phyloP scores from a whole-genome alignment of 2,888 invertebrate species.

The Leptinotarsa peninsularis region DNA sequence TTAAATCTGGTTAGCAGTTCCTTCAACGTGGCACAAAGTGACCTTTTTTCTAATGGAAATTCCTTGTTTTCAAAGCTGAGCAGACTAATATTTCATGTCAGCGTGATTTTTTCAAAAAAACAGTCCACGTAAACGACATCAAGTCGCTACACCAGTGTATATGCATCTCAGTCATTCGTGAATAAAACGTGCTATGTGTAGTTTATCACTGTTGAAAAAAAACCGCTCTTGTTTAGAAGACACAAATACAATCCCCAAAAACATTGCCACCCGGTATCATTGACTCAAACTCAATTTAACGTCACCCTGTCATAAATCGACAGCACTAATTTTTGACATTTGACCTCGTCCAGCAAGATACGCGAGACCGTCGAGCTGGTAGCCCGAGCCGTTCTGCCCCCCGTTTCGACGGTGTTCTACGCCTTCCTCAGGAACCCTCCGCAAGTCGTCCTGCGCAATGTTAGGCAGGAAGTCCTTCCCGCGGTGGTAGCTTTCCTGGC shows the following conservation, averaged over 20 bases:
- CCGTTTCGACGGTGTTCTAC: slow-evolving; percentile 62
- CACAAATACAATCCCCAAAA: no score
- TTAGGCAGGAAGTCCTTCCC: slow-evolving; percentile 61
- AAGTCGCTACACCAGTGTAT: no score
- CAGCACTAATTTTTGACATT: no score
- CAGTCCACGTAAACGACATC: no score
- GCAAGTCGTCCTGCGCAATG: slow-evolving; percentile 59
- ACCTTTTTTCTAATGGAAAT: background rate
- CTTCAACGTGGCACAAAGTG: background rate
- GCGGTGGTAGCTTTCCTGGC: slow-evolving; percentile 62
- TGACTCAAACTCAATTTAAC: background rate
- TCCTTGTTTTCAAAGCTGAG: no score
- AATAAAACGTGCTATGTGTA: no score
- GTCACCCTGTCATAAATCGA: background rate
- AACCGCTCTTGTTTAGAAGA: no score
- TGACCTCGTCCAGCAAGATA: slow-evolving; percentile 59
- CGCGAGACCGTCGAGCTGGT: slow-evolving; percentile 60
- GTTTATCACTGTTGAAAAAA: no score
- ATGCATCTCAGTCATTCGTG: no score
- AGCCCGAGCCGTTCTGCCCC: slow-evolving; percentile 59
- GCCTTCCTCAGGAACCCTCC: slow-evolving; percentile 62
- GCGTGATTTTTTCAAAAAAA: no score
- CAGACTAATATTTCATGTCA: no score
- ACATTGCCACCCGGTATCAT: no score
- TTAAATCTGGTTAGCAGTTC: background rate